Conservation (phyloP, 2,797 vertebrate species). For the Clarias fuscus region DNA sequence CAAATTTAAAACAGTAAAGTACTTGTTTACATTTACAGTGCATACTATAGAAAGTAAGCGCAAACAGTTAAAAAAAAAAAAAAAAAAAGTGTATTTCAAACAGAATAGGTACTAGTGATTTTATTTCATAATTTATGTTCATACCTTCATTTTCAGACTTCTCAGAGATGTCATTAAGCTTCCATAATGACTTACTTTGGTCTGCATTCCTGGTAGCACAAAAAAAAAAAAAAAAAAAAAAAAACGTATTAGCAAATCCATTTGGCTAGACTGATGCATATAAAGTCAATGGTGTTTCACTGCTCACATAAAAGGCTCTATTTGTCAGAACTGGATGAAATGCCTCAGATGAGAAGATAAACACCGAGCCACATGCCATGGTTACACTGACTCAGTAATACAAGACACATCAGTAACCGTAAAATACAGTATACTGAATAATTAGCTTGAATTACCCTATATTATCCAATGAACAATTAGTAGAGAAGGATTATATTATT, state of each 20-base stretch:
- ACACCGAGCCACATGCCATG: background rate
- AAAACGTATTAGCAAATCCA: background rate
- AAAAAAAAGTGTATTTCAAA: background rate
- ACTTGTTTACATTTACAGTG: background rate
- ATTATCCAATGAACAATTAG: background rate
- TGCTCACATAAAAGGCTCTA: background rate
- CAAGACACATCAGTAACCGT: background rate
- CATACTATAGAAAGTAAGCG: background rate
- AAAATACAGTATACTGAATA: no score
- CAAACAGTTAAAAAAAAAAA: background rate
- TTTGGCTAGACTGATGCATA: background rate
- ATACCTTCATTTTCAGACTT: constrained; percentile 96
- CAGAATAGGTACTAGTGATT: background rate
- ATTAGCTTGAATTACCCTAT: background rate
- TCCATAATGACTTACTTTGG: constrained; percentile 95
- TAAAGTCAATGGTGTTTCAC: background rate
- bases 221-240: background rate
- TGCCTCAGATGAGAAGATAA: background rate
- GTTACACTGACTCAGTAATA: background rate
- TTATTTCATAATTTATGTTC: constrained; percentile 12
- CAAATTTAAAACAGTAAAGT: background rate
- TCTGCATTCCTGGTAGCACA: constrained; percentile 84
- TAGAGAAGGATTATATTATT: background rate
- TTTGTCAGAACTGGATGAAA: background rate
- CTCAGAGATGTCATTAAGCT: constrained; percentile 90